Base-by-base conservation (phyloP, 2,888 invertebrate genomes). In the Microctonus brassicae region DNA sequence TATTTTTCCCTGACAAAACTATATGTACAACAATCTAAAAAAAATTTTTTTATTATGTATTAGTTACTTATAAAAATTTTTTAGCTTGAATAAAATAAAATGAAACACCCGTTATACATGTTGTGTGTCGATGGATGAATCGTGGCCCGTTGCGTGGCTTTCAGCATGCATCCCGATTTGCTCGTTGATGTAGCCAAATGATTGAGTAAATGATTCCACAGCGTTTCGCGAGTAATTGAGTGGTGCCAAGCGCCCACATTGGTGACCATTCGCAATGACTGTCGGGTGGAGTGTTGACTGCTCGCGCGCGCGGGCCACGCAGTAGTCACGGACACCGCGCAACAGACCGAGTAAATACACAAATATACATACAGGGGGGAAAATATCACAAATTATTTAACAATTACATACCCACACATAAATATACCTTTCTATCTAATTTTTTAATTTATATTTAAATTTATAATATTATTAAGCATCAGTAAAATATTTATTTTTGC, bases 181-280 rank as follows among this genome's bases (percentile, higher is more conserved):
- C 76, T 84, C 86, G 85, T 83, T 84, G 85, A 87, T 86, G 87
- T 87, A 87, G 86, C 87, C 86, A 87, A 87, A 87, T 87, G 87
- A 87, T 87, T 86, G 87, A 87, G 87, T 87, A 87, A 87, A 87
- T 87, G 87, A 87, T 87, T 87, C 85, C 86, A 84, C 86, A 85
- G 84, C 82, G 86, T 83, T 85, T 82, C 84, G 83, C 85, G 87
- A 86, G 86, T 87, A 87, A 87, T 87, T 87, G 87, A 87, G 86
- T 87, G 86, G 85, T 82, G 82, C 83, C 67, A 47, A 47, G 17
- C 47, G 76, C 80, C 73, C 47, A 47, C 47, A 17, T 47, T 47
- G 47, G 75, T 75, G 77, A 77, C 76, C 76, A 74, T 74, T 76
- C 74, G 76, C 77, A 76, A 81, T 79, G 79, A 81, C 80, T 81